Conservation (phyloP, 1,140 invertebrate genomes). For the Tetraneura akinire region DNA sequence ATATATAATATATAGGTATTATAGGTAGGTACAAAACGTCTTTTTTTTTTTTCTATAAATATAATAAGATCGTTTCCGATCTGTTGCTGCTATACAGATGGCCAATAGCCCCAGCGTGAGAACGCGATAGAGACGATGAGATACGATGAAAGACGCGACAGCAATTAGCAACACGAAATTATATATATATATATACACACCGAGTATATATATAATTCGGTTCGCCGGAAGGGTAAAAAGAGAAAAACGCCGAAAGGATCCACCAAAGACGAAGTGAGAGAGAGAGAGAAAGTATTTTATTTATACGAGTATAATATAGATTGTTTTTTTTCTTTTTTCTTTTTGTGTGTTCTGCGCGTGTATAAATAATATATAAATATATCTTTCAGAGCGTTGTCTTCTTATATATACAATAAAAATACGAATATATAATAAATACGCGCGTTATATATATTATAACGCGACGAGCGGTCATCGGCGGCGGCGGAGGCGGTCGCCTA, state of each 20-base stretch:
- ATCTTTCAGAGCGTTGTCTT: slow-evolving; percentile 10
- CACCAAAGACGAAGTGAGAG: background rate
- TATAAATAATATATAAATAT: background rate
- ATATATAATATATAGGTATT: background rate
- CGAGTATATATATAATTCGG: slow-evolving; percentile 33
- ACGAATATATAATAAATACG: background rate
- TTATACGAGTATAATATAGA: too few relatives aligned
- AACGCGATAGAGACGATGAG: background rate
- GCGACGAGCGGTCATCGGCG: slow-evolving; percentile 17
- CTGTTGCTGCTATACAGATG: background rate
- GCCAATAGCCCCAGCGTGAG: slow-evolving; percentile 31
- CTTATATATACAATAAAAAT: background rate
- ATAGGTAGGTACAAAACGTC: too few relatives aligned
- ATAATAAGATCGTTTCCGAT: too few relatives aligned
- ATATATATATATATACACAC: slow-evolving; percentile 15
- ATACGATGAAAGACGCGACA: slow-evolving; percentile 6
- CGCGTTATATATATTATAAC: background rate
- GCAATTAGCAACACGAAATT: slow-evolving; percentile 50
- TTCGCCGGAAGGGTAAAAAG: slow-evolving; percentile 35
- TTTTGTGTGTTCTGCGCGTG: slow-evolving; percentile 16
- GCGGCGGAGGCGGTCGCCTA: slow-evolving; percentile 41
- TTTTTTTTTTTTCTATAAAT: too few relatives aligned
- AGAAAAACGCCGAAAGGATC: background rate
- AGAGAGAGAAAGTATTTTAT: background rate
- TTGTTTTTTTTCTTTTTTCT: too few relatives aligned